Evolutionary conservation across 2,888 invertebrate genomes (phyloP).

Genomic region (Drosophila differens): DNA sequence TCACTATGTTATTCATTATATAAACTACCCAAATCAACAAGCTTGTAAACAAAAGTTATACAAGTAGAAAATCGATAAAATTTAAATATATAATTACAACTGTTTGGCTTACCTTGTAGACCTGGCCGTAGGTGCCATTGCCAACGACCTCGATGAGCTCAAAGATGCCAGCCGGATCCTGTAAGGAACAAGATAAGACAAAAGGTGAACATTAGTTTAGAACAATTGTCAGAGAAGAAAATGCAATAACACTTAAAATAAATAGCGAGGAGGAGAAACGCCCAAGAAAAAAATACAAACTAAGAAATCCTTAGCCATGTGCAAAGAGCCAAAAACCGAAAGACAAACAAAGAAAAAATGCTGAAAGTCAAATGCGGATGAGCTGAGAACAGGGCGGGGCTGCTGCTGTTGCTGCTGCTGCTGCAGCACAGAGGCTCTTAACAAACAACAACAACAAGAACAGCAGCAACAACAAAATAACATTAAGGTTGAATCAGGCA

Average conservation of each 20-base stretch:
- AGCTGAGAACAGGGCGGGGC: constrained; percentile 42
- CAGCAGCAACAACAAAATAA: constrained; percentile 20
- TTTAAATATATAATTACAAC: neutral
- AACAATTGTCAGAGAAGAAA: constrained; percentile 22
- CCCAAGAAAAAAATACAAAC: constrained; percentile 22
- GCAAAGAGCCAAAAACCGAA: constrained; percentile 4
- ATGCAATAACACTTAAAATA: constrained; percentile 21
- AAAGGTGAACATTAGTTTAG: constrained; percentile 23
- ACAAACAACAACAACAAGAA: constrained; percentile 27
- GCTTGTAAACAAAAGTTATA: neutral
- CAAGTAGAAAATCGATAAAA: neutral
- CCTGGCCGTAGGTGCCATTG: constrained; percentile 99
- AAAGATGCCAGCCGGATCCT: constrained; percentile 99
- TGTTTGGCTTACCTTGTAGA: constrained; percentile 94
- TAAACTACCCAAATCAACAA: neutral
- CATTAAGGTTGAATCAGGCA: constrained; percentile 25
- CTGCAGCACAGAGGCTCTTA: constrained; percentile 28
- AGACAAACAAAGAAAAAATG: constrained; percentile 37
- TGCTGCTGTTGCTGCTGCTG: constrained; percentile 7
- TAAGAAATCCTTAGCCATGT: constrained; percentile 42
- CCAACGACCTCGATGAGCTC: constrained; percentile 99
- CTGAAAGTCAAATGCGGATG: constrained; percentile 26
- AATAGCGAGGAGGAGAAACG: constrained; percentile 39
- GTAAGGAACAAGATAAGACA: constrained; percentile 81
- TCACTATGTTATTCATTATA: neutral